phyloP scores from a whole-genome alignment of 1,140 invertebrate genomes.

The Drosophila leontia region DNA sequence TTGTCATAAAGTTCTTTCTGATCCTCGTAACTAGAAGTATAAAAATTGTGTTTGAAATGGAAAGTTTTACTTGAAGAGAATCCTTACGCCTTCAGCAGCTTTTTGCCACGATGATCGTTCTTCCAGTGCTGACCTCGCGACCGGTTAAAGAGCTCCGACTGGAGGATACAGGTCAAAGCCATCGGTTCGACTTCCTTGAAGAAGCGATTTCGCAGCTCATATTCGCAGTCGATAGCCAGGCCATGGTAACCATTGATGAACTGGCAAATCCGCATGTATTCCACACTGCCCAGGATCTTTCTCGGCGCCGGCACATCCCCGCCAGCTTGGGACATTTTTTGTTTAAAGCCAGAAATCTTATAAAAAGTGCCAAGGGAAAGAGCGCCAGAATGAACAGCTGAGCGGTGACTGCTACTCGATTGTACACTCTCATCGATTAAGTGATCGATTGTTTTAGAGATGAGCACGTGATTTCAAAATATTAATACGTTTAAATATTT shows the following conservation, averaged over 20 bases:
- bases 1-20: conserved; percentile 76
- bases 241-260: conserved; percentile 68
- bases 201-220: conserved; percentile 70
- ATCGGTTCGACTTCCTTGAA: conserved; percentile 84
- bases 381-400: conserved; percentile 50
- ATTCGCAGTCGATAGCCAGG: conserved; percentile 82
- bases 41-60: not conserved
- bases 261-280: conserved; percentile 63
- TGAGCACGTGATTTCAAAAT: not conserved
- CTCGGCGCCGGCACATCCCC: conserved; percentile 20
- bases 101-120: conserved; percentile 68
- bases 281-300: conserved; percentile 52
- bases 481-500: too few relatives aligned
- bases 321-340: conserved; percentile 36
- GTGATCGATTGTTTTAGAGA: conserved; percentile 5
- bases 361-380: conserved; percentile 9
- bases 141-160: conserved; percentile 71
- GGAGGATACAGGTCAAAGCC: conserved; percentile 87
- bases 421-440: not conserved
- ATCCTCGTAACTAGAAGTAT: conserved; percentile 57
- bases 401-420: not conserved
- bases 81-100: conserved; percentile 61
- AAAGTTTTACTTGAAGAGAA: not conserved
- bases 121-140: conserved; percentile 85
- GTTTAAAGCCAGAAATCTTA: conserved; percentile 2